These are phyloP conservation scores for Carapus acus DNA, from an alignment of 2,797 vertebrate species.

Conservation along the genomic window DNA sequence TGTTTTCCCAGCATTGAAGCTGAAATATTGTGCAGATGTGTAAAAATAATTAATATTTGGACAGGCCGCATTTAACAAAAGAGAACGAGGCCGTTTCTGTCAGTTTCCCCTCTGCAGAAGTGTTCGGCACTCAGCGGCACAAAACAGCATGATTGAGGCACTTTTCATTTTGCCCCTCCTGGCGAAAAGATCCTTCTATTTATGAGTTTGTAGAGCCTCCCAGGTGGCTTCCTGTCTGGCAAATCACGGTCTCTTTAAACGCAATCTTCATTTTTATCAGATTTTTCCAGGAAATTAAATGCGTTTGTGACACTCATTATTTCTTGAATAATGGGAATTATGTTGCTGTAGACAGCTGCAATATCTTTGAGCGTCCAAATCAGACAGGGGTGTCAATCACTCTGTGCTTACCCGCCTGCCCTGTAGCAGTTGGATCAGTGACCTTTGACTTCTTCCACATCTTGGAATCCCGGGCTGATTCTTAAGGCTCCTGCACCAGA, in stretches of 20 bases:
- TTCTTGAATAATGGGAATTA: slow-evolving; percentile 12
- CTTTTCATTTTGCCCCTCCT: slow-evolving; percentile 7
- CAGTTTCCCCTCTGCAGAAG: slow-evolving; percentile 24
- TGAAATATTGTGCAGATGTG: neutral
- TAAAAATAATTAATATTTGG: slow-evolving; percentile 12
- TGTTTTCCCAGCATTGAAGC: slow-evolving; percentile 18
- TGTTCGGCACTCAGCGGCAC: neutral
- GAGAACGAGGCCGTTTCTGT: slow-evolving; percentile 2
- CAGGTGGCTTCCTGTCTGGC: slow-evolving; percentile 12
- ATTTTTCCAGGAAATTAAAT: slow-evolving; percentile 13
- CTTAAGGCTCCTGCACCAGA: slow-evolving; percentile 48
- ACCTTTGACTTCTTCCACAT: slow-evolving; percentile 74
- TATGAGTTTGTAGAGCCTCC: slow-evolving; percentile 7
- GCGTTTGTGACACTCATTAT: slow-evolving; percentile 7
- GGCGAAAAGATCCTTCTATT: slow-evolving; percentile 11
- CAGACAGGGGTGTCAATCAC: slow-evolving; percentile 5
- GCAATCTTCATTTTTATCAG: slow-evolving; percentile 16
- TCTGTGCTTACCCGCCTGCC: slow-evolving; percentile 72
- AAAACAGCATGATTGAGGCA: slow-evolving; percentile 11
- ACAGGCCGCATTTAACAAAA: slow-evolving; percentile 14
- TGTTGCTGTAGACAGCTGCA: slow-evolving; percentile 23
- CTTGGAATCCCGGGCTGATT: slow-evolving; percentile 52
- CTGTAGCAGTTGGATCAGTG: slow-evolving; percentile 68
- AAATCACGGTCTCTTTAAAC: slow-evolving; percentile 8
- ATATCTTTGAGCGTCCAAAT: slow-evolving; percentile 23